Percentiles rank a stretch among this genome's conserved stretches.
Evolutionary conservation across 2,888 invertebrate species (phyloP).

Genomic region (Hymenopus coronatus): DNA sequence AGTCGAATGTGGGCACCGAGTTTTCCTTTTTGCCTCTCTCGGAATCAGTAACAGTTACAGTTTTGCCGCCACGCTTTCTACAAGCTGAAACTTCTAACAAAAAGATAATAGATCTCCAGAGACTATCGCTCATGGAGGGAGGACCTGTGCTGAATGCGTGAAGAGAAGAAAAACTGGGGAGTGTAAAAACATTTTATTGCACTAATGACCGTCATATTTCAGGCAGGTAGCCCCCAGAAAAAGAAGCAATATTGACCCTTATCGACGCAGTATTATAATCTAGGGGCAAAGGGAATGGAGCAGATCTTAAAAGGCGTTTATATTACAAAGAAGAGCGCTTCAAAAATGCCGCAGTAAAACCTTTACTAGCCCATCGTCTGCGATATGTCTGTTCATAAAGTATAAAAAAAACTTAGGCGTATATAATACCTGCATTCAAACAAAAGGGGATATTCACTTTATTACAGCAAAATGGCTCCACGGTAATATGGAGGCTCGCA

Average conservation of each 20-base stretch:
- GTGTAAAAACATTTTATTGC: constrained; percentile 17
- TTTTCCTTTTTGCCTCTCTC: background rate
- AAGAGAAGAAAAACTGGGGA: background rate
- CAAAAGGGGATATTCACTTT: no score
- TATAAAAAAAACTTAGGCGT: background rate
- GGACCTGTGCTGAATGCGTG: background rate
- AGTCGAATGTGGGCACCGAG: background rate
- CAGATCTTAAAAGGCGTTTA: background rate
- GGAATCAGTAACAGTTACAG: background rate
- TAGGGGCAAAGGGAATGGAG: background rate
- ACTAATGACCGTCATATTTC: constrained; percentile 3
- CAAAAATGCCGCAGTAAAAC: background rate
- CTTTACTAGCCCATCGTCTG: background rate
- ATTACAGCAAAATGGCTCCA: no score
- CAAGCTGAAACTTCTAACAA: background rate
- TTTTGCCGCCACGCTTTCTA: background rate
- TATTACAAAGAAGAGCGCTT: background rate
- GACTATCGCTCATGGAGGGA: background rate
- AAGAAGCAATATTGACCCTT: constrained; percentile 10
- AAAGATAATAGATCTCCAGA: background rate
- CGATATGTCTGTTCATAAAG: background rate
- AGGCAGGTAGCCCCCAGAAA: background rate
- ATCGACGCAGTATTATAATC: background rate
- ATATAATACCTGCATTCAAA: no score
- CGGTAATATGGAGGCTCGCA: no score